A percentile compares a stretch with the other conserved stretches of the same genome.
Evolutionary conservation across 2,797 vertebrate genomes (phyloP).

Genomic region (Cyclopterus lumpus): DNA sequence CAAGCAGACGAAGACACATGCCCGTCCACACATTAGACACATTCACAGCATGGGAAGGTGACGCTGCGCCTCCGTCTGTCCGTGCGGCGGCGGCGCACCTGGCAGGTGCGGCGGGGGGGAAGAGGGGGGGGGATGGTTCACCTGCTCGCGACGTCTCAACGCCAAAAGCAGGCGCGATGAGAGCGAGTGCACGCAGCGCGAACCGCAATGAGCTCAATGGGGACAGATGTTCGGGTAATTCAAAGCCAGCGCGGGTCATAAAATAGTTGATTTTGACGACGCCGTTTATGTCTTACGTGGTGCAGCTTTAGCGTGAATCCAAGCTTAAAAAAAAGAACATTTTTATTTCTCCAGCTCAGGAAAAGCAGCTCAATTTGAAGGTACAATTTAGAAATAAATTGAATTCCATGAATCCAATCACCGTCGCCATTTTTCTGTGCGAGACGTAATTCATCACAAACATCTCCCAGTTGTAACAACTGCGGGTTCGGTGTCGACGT

Average conservation of each 20-base stretch:
- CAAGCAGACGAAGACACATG: slow-evolving; percentile 27
- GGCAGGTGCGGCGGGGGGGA: slow-evolving; percentile 59
- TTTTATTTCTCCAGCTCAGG: not conserved
- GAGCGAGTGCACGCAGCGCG: slow-evolving; percentile 16
- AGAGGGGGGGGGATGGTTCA: slow-evolving; percentile 39
- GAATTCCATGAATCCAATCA: slow-evolving; percentile 26
- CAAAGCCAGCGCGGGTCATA: no score
- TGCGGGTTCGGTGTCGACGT: not conserved
- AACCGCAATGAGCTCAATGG: slow-evolving; percentile 38
- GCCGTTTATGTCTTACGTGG: not conserved
- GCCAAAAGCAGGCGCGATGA: slow-evolving; percentile 35
- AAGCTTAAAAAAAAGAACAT: no score
- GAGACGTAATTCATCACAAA: not conserved
- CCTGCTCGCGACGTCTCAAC: slow-evolving; percentile 39
- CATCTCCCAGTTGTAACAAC: not conserved
- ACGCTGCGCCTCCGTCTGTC: slow-evolving; percentile 76
- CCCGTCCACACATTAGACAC: slow-evolving; percentile 8
- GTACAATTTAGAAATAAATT: slow-evolving; percentile 14
- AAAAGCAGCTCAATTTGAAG: slow-evolving; percentile 9
- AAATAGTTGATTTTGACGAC: no score
- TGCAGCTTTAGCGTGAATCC: not conserved
- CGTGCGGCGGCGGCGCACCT: slow-evolving; percentile 50
- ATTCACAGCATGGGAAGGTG: slow-evolving; percentile 59
- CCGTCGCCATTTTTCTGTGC: slow-evolving; percentile 1
- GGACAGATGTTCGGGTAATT: slow-evolving; percentile 4